Evolutionary conservation across 2,888 invertebrate genomes (phyloP), one percentile per base, ranked within the genome.

Genomic region (Nowickia ferox): DNA sequence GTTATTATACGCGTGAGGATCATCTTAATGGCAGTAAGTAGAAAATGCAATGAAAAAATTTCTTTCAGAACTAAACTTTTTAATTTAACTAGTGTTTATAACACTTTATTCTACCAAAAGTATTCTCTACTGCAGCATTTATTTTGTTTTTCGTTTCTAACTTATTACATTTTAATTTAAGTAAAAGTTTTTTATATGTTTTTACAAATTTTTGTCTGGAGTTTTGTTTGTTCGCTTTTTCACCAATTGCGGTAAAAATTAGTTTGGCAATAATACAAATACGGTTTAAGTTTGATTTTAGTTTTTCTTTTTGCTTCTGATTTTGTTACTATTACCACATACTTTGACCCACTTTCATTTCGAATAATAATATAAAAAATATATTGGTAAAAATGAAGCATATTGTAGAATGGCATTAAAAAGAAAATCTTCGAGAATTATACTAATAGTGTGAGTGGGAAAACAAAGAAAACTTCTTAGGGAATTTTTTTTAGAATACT

Each of bases 1-100:
- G 95, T 65, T 97, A 97, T 92, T 97, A 97, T 91, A 97, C 97
- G 11, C 95, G 96, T 90, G 97, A 97, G 92, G 96, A 96, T 90
- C 93, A 93, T 84, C 91, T 91, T 22, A 91, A 89, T 87, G 90
- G 91, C 87, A 90, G 92, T 92, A 83, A 92, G 92, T 90, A 88
- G 15, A 53, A 53, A 55, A 77, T 77, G 3, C 40, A 51, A 66
- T 19, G 9, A 83, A 72, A 72, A 74, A 69, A 71, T 53, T 38
- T 48, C 13, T 40, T 44, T 22, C 51, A 46, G 40, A n/a, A 59
- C 4, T 59, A 75, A 78, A 78, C 66, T 79, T 84, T 86, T 59
- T 71, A 84, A 77, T 83, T 83, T 66, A 79, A 86, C 66, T 71
- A 71, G 79, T 86, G 66, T 78, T 86, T 79, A 75, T 79, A 72